phyloP scores from a whole-genome alignment of 2,113 vertebrate species.

The Lynx canadensis region DNA sequence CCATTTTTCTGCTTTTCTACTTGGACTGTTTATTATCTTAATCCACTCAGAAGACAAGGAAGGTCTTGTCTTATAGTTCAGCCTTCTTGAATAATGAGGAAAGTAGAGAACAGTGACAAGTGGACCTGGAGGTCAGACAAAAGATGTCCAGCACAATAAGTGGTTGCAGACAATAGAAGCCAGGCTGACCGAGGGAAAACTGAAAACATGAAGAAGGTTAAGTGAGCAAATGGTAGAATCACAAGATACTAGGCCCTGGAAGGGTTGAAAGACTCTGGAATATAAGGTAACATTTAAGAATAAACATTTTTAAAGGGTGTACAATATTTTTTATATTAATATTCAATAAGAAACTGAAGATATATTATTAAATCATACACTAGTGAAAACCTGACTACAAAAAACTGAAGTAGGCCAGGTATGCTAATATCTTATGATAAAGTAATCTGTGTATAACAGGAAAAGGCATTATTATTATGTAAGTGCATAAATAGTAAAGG shows the following conservation, averaged over 20 bases:
- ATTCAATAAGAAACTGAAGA: neutral
- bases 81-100: neutral
- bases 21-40: neutral
- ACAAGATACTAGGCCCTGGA: neutral
- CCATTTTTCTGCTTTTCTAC: neutral
- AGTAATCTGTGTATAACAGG: neutral
- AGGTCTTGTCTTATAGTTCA: neutral
- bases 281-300: neutral
- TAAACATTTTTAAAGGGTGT: neutral
- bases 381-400: neutral
- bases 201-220: neutral
- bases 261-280: neutral
- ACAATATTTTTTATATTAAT: neutral
- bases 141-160: neutral
- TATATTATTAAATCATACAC: neutral
- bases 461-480: neutral
- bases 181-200: neutral
- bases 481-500: neutral
- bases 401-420: neutral
- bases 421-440: neutral
- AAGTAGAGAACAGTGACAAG: neutral
- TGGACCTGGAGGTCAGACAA: neutral
- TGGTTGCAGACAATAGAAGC: neutral
- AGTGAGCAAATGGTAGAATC: neutral
- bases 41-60: neutral